These are phyloP conservation scores for Cololabis saira DNA, from an alignment of 2,113 vertebrate species.

Conservation along the genomic window DNA sequence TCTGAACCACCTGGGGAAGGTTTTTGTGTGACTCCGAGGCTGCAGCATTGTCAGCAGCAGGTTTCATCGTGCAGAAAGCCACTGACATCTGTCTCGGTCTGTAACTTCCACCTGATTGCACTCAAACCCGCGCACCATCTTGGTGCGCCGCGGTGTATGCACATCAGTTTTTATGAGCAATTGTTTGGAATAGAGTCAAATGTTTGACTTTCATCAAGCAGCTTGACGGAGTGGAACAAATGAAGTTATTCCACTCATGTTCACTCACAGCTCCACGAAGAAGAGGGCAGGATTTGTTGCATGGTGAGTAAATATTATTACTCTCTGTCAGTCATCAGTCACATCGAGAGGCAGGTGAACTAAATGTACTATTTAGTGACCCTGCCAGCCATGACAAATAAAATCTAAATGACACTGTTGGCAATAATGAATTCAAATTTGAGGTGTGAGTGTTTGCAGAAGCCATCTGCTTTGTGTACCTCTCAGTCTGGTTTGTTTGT, in stretches of 20 bases:
- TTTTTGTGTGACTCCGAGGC: slow-evolving; percentile 21
- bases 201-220: slow-evolving; percentile 67
- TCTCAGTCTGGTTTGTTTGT: no score
- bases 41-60: slow-evolving; percentile 28
- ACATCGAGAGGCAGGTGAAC: slow-evolving; percentile 15
- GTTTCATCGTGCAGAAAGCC: slow-evolving; percentile 49
- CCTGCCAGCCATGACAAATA: no score
- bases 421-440: no score
- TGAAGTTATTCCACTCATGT: slow-evolving; percentile 67
- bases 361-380: neutral
- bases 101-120: slow-evolving; percentile 68
- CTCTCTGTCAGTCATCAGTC: slow-evolving; percentile 46
- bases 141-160: slow-evolving; percentile 28
- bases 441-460: no score
- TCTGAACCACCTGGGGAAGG: slow-evolving; percentile 35
- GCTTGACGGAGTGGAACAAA: slow-evolving; percentile 59
- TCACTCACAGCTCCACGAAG: slow-evolving; percentile 42
- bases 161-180: slow-evolving; percentile 56
- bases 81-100: slow-evolving; percentile 69
- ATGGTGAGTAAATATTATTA: slow-evolving; percentile 61
- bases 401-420: no score
- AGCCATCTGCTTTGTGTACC: no score
- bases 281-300: slow-evolving; percentile 35
- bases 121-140: slow-evolving; percentile 45
- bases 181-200: slow-evolving; percentile 56